Evolutionary conservation across 1,140 invertebrate genomes (phyloP).

Genomic region (Macrosteles quadrilineatus): DNA sequence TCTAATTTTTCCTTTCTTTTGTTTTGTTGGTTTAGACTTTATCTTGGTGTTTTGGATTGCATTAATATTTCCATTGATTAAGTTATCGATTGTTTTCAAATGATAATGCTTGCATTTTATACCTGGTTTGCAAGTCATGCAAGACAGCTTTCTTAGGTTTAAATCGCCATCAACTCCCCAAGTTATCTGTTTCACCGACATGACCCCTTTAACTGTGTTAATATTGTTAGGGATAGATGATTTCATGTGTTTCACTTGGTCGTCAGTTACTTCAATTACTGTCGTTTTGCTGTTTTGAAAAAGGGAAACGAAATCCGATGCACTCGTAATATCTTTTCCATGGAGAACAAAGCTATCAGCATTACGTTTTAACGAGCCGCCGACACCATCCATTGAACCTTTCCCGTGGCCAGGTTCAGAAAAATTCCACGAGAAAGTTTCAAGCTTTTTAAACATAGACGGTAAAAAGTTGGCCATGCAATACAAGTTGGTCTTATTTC

Average conservation of each 20-base stretch:
- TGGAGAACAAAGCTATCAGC: conserved; percentile 43
- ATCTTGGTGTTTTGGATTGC: background rate
- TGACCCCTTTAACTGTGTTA: background rate
- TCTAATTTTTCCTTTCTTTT: background rate
- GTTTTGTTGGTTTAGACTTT: background rate
- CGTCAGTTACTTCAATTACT: background rate
- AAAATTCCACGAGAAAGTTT: conserved; percentile 47
- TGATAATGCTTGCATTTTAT: background rate
- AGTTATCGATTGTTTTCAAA: conserved; percentile 2
- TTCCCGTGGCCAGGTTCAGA: conserved; percentile 51
- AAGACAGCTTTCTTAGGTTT: too few relatives aligned
- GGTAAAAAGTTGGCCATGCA: background rate
- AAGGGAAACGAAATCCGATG: background rate
- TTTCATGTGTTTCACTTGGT: background rate
- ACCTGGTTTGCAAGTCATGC: too few relatives aligned
- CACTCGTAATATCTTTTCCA: conserved; percentile 40
- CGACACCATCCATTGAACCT: conserved; percentile 50
- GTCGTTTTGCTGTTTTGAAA: conserved; percentile 2
- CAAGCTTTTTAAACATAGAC: conserved; percentile 22
- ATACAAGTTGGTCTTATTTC: background rate
- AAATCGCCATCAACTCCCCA: too few relatives aligned
- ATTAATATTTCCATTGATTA: background rate
- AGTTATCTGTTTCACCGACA: background rate
- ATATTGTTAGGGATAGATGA: background rate
- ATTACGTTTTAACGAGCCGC: conserved; percentile 48